phyloP scores from a whole-genome alignment of 2,888 invertebrate species.

The Ceratothoa steindachneri region DNA sequence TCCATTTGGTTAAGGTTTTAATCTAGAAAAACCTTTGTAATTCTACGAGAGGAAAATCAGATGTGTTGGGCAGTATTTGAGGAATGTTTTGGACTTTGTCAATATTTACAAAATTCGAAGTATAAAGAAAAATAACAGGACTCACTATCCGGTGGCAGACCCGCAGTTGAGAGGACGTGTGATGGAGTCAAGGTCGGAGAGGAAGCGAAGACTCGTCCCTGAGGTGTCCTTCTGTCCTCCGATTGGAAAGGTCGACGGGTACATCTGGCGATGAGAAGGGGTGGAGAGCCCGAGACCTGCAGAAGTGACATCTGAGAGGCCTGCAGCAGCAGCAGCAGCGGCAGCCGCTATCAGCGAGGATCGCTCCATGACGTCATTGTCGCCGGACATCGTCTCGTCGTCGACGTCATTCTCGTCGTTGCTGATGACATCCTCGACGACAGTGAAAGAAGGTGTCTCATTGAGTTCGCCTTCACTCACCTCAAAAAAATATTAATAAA shows the following conservation, averaged over 20 bases:
- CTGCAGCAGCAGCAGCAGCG: not conserved
- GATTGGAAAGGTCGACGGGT: not conserved
- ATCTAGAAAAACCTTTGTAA: too few relatives aligned
- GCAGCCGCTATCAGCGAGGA: too few relatives aligned
- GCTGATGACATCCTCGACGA: constrained; percentile 50
- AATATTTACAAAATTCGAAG: too few relatives aligned
- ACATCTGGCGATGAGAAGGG: not conserved
- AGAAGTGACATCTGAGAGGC: not conserved
- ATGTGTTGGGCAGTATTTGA: too few relatives aligned
- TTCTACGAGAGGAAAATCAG: too few relatives aligned
- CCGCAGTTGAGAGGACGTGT: too few relatives aligned
- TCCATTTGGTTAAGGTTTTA: too few relatives aligned
- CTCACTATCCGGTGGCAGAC: not conserved
- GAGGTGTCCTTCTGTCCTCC: not conserved
- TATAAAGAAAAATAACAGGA: not conserved
- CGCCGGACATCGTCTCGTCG: constrained; percentile 67
- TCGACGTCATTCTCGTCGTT: constrained; percentile 62
- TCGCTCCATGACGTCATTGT: constrained; percentile 45
- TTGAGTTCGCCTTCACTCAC: constrained; percentile 49
- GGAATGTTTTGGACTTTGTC: too few relatives aligned
- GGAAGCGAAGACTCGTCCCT: not conserved
- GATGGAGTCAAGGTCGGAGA: constrained; percentile 39
- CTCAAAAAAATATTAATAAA: too few relatives aligned
- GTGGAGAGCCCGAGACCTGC: not conserved
- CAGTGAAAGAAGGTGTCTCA: constrained; percentile 30